Percentiles rank a stretch among this genome's conserved stretches.
Conservation (phyloP, 2,888 invertebrate genomes). For the Gymnocheta viridis region DNA sequence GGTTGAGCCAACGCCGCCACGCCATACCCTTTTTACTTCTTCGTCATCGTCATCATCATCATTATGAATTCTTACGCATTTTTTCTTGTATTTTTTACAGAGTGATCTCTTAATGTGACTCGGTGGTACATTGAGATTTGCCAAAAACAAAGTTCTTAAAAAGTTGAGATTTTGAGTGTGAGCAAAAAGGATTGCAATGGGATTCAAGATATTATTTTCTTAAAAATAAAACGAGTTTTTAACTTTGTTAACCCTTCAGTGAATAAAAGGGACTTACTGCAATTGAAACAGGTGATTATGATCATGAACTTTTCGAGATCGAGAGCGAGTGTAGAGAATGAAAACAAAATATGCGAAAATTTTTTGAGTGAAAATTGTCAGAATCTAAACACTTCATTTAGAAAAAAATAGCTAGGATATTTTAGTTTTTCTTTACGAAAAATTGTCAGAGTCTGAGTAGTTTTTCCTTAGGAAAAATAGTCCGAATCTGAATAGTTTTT, state of each 20-base stretch:
- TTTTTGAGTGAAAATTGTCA: too few relatives aligned
- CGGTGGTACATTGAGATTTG: constrained; percentile 54
- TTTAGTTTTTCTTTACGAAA: too few relatives aligned
- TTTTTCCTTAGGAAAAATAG: neutral
- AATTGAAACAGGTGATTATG: constrained; percentile 14
- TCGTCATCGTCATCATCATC: constrained; percentile 47
- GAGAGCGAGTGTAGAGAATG: too few relatives aligned
- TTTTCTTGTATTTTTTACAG: constrained; percentile 46
- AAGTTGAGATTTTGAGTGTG: constrained; percentile 38
- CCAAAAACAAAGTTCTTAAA: constrained; percentile 41
- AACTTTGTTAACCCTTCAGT: constrained; percentile 8
- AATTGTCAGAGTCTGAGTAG: neutral
- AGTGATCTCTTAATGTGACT: constrained; percentile 62
- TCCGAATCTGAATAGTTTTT: neutral
- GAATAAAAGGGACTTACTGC: neutral
- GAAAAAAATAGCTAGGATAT: too few relatives aligned
- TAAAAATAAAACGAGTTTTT: constrained; percentile 37
- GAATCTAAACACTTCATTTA: too few relatives aligned
- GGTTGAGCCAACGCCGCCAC: constrained; percentile 43
- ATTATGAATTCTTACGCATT: constrained; percentile 68
- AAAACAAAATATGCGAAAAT: too few relatives aligned
- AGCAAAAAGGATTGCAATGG: constrained; percentile 36
- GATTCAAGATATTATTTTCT: constrained; percentile 14
- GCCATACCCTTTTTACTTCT: constrained; percentile 62
- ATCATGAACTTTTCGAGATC: neutral